phyloP scores from a whole-genome alignment of 37 sponge, comb jelly and placozoan species.

The Beroe ovata region DNA sequence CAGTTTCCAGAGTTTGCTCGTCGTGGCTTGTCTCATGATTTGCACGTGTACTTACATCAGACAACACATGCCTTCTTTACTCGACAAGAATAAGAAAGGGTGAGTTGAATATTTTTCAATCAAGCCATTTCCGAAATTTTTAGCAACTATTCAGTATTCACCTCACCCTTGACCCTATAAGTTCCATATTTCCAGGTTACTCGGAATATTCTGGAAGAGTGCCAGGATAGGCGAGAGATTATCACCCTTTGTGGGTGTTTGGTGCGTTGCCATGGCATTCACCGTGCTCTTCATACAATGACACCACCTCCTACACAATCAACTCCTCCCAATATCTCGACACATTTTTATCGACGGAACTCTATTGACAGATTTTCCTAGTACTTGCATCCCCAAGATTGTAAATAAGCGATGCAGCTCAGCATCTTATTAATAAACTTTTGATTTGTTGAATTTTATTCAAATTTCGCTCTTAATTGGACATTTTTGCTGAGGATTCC shows the following conservation, averaged over 20 bases:
- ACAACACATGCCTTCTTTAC: slow-evolving; percentile 75
- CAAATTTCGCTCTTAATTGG: too few relatives aligned
- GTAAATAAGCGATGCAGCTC: too few relatives aligned
- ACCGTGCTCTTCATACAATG: slow-evolving; percentile 74
- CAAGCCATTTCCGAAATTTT: too few relatives aligned
- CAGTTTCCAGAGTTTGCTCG: slow-evolving; percentile 91
- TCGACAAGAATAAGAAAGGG: slow-evolving; percentile 86
- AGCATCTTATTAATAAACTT: too few relatives aligned
- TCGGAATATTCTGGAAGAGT: slow-evolving; percentile 84
- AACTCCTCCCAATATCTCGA: too few relatives aligned
- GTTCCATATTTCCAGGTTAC: slow-evolving; percentile 71
- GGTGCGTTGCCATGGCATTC: slow-evolving; percentile 84
- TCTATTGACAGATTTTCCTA: too few relatives aligned
- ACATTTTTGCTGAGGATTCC: too few relatives aligned
- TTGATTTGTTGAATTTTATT: too few relatives aligned
- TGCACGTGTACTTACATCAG: slow-evolving; percentile 89
- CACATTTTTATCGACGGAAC: too few relatives aligned
- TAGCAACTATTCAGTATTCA: background rate
- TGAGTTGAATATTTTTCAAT: slow-evolving; percentile 66
- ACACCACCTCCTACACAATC: too few relatives aligned
- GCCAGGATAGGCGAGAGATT: slow-evolving; percentile 89
- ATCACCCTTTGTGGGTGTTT: slow-evolving; percentile 85
- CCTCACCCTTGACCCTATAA: background rate
- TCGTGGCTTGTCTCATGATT: slow-evolving; percentile 81
- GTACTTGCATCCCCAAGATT: too few relatives aligned